Evolutionary conservation across 2,888 invertebrate genomes (phyloP), one percentile per base, ranked within the genome.

Genomic region (Pristionchus mayeri): DNA sequence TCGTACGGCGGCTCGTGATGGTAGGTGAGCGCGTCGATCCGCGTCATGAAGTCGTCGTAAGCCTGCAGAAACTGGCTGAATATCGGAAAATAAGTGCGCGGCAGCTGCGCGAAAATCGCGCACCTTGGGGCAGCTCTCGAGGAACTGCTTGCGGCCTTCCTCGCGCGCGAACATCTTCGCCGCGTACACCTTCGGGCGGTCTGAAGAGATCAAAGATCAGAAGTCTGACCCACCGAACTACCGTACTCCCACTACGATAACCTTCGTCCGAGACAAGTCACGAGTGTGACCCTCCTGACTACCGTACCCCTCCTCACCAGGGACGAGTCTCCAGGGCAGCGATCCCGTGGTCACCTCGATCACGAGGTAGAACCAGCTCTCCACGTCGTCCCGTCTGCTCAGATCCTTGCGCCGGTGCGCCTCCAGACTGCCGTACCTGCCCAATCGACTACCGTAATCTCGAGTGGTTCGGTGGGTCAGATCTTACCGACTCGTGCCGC

Each of bases 321-420:
- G 87, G 24, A 89, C 86, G 85, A 87, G 85, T 85, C 89, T 84
- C 91, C 91, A 91, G 11, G 91, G 90, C 27, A 91, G 84, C 3
- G 87, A 85, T n/a, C 91, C 91, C 3, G 85, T 63, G 37, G 88
- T 87, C 75, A 88, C 85, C 71, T 91, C 91, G 40, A 90, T 87
- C 1, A 89, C 80, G 79, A 89, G 88, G 85, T 91, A 91, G 81
- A 90, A 88, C 91, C 91, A 90, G 40, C 88, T 87, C 81, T 90
- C 90, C 44, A 89, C 44, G 76, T 90, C 91, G 75, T 91, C 90
- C 11, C 89, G 75, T 0, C 91, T 79, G 4, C 87, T 86, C 40
- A 91, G 84, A 84, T 91, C 91, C 57, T 85, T 78, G 48, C 87
- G 76, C 7, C 76, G 79, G 78, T 87, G 87, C 48, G 85, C 85